Evolutionary conservation across 2,888 invertebrate species (phyloP), one percentile per base, ranked within the genome.

Genomic region (Peribatodes rhomboidaria): DNA sequence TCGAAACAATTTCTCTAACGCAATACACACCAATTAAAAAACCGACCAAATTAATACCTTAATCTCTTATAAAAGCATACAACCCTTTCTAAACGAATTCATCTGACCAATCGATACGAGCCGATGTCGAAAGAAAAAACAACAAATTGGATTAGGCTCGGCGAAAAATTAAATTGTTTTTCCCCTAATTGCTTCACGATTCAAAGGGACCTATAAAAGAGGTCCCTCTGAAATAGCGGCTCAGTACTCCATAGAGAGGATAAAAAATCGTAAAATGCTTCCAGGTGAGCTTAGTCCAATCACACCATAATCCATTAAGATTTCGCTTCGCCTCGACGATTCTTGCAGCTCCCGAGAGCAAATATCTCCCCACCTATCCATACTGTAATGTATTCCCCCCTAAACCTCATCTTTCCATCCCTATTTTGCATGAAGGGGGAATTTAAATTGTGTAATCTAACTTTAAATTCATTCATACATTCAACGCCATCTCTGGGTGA

Each of bases 401-500:
- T 82, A 90, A 84, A 89, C 92, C 92, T 92, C 92, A 92, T 90
- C 92, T 90, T 91, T 90, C 59, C 64, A 58, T 59, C 89, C 92
- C 92, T 92, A 89, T 92, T 93, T 93, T 92, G 92, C 93, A 93
- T 93, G 88, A 90, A 89, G 91, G 91, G 91, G 88, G 91, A 92
- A 92, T 92, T 93, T 93, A 93, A 93, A 93, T 93, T 92, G 91
- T 92, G 90, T 93, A 92, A 93, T 93, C 92, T 92, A 93, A 93
- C 93, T 93, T 93, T 93, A 91, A 93, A 93, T 92, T 93, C 93
- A 93, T 92, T 93, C 92, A 93, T 93, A 92, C 93, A 92, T 89
- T 90, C 90, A 88, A 76, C 90, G 92, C 91, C 92, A 93, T 92
- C 93, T 93, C 87, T 87, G 75, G 87, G 88, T 89, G 89, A 91